Conservation (phyloP, 2,113 vertebrate genomes). For the Tychaedon coryphoeus region DNA sequence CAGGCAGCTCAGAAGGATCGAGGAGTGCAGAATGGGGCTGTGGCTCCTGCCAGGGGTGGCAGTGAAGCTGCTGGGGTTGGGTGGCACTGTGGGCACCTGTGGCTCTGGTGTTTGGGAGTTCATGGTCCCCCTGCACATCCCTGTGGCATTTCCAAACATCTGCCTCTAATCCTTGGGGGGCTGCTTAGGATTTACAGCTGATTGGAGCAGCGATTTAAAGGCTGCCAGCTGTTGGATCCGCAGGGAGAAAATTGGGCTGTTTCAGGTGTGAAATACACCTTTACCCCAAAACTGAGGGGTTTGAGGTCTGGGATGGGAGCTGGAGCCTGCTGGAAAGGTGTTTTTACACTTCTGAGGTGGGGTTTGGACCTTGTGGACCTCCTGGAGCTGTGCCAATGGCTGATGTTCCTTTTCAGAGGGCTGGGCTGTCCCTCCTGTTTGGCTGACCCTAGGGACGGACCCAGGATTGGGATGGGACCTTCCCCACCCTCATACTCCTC, state of each 20-base stretch:
- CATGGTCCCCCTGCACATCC: rapidly evolving
- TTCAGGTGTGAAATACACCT: not conserved
- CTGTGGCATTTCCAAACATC: not conserved
- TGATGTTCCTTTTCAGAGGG: not conserved
- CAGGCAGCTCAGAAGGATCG: not conserved
- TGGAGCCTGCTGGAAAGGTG: not conserved
- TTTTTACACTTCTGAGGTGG: not conserved
- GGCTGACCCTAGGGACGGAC: rapidly evolving
- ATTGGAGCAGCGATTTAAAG: not conserved
- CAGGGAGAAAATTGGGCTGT: not conserved
- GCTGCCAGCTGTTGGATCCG: not conserved
- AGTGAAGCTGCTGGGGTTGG: not conserved
- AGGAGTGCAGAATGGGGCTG: not conserved
- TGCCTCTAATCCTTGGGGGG: not conserved
- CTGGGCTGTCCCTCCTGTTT: not conserved
- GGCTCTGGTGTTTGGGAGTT: not conserved
- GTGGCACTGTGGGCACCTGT: not conserved
- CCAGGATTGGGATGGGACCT: not conserved
- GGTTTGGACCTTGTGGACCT: not conserved
- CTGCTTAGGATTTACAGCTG: not conserved
- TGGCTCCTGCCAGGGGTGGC: not conserved
- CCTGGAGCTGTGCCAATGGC: not conserved
- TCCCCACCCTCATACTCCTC: rapidly evolving
- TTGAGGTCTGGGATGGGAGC: not conserved
- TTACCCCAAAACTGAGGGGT: not conserved